A percentile compares a stretch with the other conserved stretches of the same genome.
Conservation (phyloP, 1,140 invertebrate genomes). For the Pachypeltis micranthus region DNA sequence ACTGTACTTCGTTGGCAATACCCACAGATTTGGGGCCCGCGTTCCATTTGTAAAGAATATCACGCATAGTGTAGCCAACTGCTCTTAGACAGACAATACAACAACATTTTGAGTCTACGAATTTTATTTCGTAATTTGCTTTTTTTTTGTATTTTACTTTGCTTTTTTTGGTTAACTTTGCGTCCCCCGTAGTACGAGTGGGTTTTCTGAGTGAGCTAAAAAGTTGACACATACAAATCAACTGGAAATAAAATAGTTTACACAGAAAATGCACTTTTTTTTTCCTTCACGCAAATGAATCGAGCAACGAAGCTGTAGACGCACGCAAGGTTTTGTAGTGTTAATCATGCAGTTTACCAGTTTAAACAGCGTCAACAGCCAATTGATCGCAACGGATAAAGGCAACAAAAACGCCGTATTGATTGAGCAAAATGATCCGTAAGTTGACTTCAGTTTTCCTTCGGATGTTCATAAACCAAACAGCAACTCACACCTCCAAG, state of each 20-base stretch:
- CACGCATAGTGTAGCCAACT: constrained; percentile 95
- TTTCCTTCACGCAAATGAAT: not conserved
- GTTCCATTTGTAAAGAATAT: constrained; percentile 94
- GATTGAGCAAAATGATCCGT: no score
- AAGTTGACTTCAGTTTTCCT: no score
- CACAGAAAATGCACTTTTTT: not conserved
- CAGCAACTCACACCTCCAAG: no score
- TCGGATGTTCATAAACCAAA: no score
- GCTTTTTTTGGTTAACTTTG: no score
- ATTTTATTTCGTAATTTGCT: constrained; percentile 4
- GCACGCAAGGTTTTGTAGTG: not conserved
- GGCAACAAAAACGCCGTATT: no score
- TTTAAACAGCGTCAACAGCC: no score
- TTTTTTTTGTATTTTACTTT: not conserved
- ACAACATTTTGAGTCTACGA: constrained; percentile 19
- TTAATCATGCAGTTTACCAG: no score
- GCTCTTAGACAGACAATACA: constrained; percentile 41
- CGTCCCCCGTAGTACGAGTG: no score
- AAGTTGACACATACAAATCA: not conserved
- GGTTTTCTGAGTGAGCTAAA: no score
- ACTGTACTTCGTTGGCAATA: constrained; percentile 80
- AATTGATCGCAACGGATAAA: no score
- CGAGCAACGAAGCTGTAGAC: not conserved
- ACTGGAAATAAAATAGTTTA: not conserved
- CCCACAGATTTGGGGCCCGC: constrained; percentile 76